Conservation (phyloP, 2,888 invertebrate genomes). For the Eupithecia subfuscata region DNA sequence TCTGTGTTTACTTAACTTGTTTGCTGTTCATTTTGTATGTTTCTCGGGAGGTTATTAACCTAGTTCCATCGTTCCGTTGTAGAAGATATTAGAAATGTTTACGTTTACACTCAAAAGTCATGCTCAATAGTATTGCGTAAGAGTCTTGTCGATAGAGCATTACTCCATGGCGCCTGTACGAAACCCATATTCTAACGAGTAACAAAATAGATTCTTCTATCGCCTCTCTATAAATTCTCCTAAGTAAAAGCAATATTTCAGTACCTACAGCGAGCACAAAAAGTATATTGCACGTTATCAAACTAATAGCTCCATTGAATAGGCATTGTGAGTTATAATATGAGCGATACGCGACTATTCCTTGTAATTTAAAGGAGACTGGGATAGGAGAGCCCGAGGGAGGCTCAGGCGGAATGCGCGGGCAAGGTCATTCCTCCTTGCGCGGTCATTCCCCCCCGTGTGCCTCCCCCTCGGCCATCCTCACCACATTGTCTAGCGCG, state of each 20-base stretch:
- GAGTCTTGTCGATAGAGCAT: conserved; percentile 27
- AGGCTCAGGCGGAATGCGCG: conserved; percentile 78
- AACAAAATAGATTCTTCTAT: neutral
- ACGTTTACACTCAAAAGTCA: conserved; percentile 39
- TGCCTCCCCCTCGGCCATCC: conserved; percentile 54
- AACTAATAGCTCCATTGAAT: conserved; percentile 53
- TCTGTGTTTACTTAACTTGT: conserved; percentile 63
- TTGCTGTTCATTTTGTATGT: conserved; percentile 59
- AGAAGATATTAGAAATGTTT: conserved; percentile 39
- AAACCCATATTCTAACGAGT: conserved; percentile 9
- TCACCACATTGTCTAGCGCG: conserved; percentile 77
- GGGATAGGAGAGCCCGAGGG: conserved; percentile 68
- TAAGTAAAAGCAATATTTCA: conserved; percentile 28
- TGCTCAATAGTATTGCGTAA: conserved; percentile 43
- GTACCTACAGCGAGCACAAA: conserved; percentile 27
- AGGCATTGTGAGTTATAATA: conserved; percentile 50
- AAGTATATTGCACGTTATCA: conserved; percentile 38
- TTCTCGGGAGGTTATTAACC: conserved; percentile 75
- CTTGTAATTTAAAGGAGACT: conserved; percentile 62
- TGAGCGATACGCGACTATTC: conserved; percentile 51
- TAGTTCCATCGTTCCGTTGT: conserved; percentile 59
- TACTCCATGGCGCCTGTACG: neutral
- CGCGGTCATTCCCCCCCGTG: conserved; percentile 79
- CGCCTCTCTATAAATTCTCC: conserved; percentile 15
- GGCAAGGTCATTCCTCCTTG: conserved; percentile 84